Conservation (phyloP, 2,797 vertebrate genomes). For the Tragopan temminckii region DNA sequence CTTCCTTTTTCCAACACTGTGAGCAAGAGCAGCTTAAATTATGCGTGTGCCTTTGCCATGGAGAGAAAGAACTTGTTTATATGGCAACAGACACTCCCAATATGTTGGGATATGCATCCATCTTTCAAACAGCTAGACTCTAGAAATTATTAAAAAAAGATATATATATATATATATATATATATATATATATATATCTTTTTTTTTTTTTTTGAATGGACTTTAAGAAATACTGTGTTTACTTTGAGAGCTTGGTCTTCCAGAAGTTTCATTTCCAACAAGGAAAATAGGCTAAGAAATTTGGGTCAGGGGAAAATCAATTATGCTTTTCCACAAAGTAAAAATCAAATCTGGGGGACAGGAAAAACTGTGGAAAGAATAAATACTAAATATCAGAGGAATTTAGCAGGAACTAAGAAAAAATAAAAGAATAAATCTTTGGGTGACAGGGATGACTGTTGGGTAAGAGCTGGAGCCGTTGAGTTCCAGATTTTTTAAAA, state of each 20-base stretch:
- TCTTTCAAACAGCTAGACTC: background rate
- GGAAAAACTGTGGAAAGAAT: background rate
- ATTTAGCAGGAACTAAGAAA: background rate
- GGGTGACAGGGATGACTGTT: background rate
- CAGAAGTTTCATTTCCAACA: background rate
- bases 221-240: background rate
- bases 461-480: background rate
- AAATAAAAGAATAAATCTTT: background rate
- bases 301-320: background rate
- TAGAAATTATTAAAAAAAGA: background rate
- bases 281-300: background rate
- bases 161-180: too few species aligned
- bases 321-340: background rate
- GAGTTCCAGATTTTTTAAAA: background rate
- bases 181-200: too few species aligned
- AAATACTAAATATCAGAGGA: background rate
- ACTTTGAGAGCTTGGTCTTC: background rate
- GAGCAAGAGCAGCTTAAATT: background rate
- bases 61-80: background rate
- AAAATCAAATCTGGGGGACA: background rate
- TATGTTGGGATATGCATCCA: background rate
- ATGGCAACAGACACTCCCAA: background rate
- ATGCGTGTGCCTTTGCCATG: background rate
- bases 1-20: background rate
- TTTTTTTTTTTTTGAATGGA: background rate